Percentiles rank a stretch among this genome's conserved stretches.
Conservation (phyloP, 2,113 vertebrate genomes). For the Cryptotis parvus region DNA sequence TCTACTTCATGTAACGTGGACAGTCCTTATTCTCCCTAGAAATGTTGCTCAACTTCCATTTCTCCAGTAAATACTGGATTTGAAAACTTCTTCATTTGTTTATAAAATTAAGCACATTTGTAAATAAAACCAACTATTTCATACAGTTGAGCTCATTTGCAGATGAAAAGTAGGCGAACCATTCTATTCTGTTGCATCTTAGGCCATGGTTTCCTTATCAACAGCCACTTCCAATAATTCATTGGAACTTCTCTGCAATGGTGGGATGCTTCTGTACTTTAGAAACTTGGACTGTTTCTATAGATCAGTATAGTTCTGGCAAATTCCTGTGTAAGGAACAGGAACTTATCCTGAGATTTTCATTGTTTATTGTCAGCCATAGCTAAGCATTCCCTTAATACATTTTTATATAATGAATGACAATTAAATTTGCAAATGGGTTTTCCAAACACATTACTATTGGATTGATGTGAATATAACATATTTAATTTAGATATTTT, state of each 20-base stretch:
- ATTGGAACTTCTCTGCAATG: too few relatives aligned
- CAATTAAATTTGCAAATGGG: background rate
- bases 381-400: background rate
- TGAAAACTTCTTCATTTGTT: background rate
- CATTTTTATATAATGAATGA: conserved; percentile 35
- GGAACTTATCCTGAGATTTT: background rate
- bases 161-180: background rate
- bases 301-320: background rate
- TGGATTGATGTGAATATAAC: background rate
- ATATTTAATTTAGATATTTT: conserved; percentile 25
- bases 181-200: background rate
- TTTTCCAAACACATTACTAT: background rate
- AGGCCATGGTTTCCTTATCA: background rate
- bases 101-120: background rate
- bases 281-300: background rate
- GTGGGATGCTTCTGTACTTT: background rate
- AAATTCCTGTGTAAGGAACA: conserved; percentile 12
- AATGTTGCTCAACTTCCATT: background rate
- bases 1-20: background rate
- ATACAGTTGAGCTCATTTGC: background rate
- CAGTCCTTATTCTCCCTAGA: accelerated
- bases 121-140: background rate
- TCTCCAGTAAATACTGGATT: background rate
- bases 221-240: background rate
- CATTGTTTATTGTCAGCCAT: background rate